These are phyloP conservation scores for Danionella dracula DNA, from an alignment of 2,797 vertebrate species.

Conservation along the genomic window DNA sequence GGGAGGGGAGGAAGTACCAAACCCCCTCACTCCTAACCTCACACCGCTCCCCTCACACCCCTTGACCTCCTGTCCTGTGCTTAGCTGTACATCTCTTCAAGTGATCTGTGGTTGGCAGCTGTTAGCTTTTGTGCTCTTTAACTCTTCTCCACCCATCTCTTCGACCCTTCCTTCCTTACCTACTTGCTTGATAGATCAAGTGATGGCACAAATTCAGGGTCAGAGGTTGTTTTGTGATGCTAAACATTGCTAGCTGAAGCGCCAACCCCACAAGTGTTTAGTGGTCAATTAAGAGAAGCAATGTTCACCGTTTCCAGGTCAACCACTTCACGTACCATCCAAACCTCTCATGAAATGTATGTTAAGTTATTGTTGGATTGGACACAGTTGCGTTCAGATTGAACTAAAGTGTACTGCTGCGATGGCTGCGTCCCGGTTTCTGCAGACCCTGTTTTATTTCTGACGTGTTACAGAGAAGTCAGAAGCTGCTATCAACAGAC, in stretches of 20 bases:
- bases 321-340: not conserved
- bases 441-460: slow-evolving; percentile 62
- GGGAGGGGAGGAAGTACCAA: slow-evolving; percentile 55
- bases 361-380: not conserved
- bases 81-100: slow-evolving; percentile 18
- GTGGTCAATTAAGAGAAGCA: not conserved
- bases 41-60: not conserved
- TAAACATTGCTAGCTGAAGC: slow-evolving; percentile 38
- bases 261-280: slow-evolving; percentile 24
- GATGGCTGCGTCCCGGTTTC: slow-evolving; percentile 25
- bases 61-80: not conserved
- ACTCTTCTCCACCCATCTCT: not conserved
- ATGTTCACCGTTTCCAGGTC: slow-evolving; percentile 7
- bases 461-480: slow-evolving; percentile 79
- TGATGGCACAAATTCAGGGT: slow-evolving; percentile 39
- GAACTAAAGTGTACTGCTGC: not conserved
- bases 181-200: slow-evolving; percentile 26
- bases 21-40: slow-evolving; percentile 2
- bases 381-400: not conserved
- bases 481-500: slow-evolving; percentile 69
- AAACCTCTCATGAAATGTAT: not conserved
- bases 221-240: slow-evolving; percentile 34
- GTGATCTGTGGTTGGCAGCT: slow-evolving; percentile 10
- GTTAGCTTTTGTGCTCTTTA: not conserved
- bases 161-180: not conserved